Conservation (phyloP, 1,140 invertebrate species). For the Tetraneura akinire region DNA sequence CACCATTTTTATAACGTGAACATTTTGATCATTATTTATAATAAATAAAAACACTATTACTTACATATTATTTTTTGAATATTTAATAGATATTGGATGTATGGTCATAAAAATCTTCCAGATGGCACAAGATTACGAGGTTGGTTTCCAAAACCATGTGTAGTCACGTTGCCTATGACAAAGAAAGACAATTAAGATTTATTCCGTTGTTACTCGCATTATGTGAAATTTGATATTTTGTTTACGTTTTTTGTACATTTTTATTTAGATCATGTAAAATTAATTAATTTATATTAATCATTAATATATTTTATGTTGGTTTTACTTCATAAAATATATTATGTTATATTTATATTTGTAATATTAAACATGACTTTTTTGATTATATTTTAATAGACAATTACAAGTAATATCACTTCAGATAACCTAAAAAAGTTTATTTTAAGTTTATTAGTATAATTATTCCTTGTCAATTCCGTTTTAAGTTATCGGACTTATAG, state of each 20-base stretch:
- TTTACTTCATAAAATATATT: slow-evolving; percentile 18
- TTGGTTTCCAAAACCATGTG: slow-evolving; percentile 84
- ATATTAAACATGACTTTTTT: too few species aligned
- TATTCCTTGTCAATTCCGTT: too few species aligned
- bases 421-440: too few species aligned
- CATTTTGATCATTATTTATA: too few species aligned
- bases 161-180: slow-evolving; percentile 61
- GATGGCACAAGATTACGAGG: slow-evolving; percentile 62
- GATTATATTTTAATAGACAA: too few species aligned
- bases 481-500: too few species aligned
- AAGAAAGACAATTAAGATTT: slow-evolving; percentile 22
- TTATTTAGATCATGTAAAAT: background rate
- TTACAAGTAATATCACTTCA: too few species aligned
- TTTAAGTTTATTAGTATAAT: too few species aligned
- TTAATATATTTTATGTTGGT: background rate
- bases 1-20: too few species aligned
- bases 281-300: background rate
- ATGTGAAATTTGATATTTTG: background rate
- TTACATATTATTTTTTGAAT: too few species aligned
- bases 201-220: background rate
- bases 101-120: slow-evolving; percentile 71
- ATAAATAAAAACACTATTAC: slow-evolving; percentile 14
- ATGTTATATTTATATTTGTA: too few species aligned
- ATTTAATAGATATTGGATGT: slow-evolving; percentile 78
- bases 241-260: background rate